These are phyloP conservation scores for Heliocidaris tuberculata DNA, from an alignment of 35 echinoderm and acorn worm species.

Conservation along the genomic window DNA sequence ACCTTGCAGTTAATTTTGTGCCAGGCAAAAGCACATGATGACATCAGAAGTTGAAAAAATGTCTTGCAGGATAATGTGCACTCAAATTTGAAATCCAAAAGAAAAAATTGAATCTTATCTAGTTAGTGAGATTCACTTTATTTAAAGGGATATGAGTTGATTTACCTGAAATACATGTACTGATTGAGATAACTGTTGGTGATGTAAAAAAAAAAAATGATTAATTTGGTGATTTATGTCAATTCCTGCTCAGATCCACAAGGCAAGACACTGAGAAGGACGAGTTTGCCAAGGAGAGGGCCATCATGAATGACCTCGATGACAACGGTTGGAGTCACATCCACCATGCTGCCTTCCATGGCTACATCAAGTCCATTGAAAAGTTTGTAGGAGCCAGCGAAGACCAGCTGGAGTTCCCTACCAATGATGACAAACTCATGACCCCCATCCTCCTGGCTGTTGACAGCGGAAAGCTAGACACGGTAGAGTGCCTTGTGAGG, in stretches of 20 bases:
- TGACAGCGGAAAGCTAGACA: constrained; percentile 81
- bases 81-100: too few relatives aligned
- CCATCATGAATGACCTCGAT: constrained; percentile 94
- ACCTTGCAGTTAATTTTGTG: too few relatives aligned
- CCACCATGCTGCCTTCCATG: constrained; percentile 86
- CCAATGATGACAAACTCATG: constrained; percentile 79
- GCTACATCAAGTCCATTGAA: constrained; percentile 88
- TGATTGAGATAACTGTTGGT: too few relatives aligned
- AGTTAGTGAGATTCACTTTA: too few relatives aligned
- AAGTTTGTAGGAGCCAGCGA: constrained; percentile 83
- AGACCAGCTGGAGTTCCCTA: constrained; percentile 95
- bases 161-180: too few relatives aligned
- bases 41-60: too few relatives aligned
- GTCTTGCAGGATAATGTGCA: too few relatives aligned
- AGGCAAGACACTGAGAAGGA: constrained; percentile 83
- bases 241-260: constrained; percentile 13
- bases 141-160: too few relatives aligned
- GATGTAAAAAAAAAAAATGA: too few relatives aligned
- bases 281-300: constrained; percentile 93
- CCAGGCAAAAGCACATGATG: too few relatives aligned
- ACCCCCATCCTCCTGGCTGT: constrained; percentile 87
- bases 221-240: neutral
- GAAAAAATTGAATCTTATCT: too few relatives aligned
- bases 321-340: constrained; percentile 97
- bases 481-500: constrained; percentile 75